Conservation (phyloP, 64 coral and sea anemone genomes). For the Montipora cactus region DNA sequence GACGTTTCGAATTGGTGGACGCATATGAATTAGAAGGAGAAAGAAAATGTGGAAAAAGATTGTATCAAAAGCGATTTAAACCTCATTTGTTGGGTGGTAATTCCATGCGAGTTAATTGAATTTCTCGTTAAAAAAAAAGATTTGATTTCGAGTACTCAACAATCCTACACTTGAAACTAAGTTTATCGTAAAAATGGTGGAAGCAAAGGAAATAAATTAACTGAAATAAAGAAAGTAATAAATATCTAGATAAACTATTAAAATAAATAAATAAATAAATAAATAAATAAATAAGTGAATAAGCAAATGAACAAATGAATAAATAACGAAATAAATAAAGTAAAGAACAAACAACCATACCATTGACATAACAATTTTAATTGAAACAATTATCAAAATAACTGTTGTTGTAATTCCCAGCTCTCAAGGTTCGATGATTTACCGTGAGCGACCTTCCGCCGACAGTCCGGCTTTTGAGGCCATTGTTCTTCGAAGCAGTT, state of each 20-base stretch:
- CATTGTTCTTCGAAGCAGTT: conserved; percentile 41
- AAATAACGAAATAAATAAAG: not conserved
- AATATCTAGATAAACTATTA: not conserved
- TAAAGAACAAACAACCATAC: not conserved
- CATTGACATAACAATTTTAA: no score
- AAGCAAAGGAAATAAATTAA: no score
- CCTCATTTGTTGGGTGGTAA: no score
- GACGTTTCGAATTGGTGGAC: no score
- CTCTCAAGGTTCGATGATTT: conserved; percentile 10
- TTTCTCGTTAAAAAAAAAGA: not conserved
- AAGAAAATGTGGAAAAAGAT: no score
- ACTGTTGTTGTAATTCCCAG: conserved; percentile 34
- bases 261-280: not conserved
- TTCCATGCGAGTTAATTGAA: not conserved
- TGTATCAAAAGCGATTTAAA: no score
- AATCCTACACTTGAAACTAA: no score
- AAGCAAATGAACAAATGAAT: not conserved
- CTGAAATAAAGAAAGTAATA: not conserved
- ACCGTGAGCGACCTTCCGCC: not conserved
- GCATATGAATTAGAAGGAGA: no score
- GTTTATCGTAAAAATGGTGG: no score
- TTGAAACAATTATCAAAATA: not conserved
- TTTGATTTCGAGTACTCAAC: no score
- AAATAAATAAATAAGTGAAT: not conserved
- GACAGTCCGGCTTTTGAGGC: not conserved